These are phyloP conservation scores for Chloromyia formosa DNA, from an alignment of 2,888 invertebrate genomes.

Conservation along the genomic window DNA sequence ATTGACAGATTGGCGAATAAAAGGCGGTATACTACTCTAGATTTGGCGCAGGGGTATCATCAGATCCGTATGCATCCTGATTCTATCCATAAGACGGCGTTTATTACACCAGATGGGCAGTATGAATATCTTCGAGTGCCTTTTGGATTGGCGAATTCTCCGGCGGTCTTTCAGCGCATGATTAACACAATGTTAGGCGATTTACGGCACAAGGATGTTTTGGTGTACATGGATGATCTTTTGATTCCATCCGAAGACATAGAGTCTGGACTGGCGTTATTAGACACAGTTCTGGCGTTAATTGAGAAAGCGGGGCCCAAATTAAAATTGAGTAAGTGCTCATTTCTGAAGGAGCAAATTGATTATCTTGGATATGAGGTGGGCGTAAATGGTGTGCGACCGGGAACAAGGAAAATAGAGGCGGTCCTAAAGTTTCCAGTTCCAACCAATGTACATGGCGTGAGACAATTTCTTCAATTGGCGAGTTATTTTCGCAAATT, in stretches of 20 bases:
- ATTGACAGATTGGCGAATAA: background rate
- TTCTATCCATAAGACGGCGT: background rate
- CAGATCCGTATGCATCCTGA: background rate
- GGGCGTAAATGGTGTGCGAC: too few relatives aligned
- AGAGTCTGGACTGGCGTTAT: too few relatives aligned
- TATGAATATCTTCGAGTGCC: constrained; percentile 51
- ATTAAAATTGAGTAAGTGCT: too few relatives aligned
- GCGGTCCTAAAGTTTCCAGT: constrained; percentile 3
- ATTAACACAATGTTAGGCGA: background rate
- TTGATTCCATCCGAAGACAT: too few relatives aligned
- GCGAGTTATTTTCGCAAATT: too few relatives aligned
- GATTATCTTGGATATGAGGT: background rate
- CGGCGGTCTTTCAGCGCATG: background rate
- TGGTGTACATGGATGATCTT: constrained; percentile 46
- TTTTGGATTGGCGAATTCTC: too few relatives aligned
- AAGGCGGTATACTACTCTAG: background rate
- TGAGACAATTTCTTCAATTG: too few relatives aligned
- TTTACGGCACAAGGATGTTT: background rate
- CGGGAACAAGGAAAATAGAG: too few relatives aligned
- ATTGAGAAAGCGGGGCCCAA: too few relatives aligned
- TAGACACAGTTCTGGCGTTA: too few relatives aligned
- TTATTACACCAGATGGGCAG: too few relatives aligned
- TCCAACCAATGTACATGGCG: too few relatives aligned
- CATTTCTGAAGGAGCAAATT: background rate
- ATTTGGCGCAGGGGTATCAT: background rate